Conservation (phyloP, 2,113 vertebrate species). For the Hylia prasina region DNA sequence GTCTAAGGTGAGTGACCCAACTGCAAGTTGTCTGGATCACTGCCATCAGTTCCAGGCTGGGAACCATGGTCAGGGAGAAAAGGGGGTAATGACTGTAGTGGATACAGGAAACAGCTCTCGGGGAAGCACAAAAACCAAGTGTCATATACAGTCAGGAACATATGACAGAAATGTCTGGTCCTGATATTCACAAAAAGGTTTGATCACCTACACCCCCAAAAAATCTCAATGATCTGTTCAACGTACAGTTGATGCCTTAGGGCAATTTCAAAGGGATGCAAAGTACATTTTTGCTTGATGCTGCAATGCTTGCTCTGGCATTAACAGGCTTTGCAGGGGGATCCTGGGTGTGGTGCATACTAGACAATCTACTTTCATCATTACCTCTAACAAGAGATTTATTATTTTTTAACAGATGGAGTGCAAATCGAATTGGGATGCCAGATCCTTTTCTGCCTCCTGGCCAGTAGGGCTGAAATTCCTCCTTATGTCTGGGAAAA, state of each 20-base stretch:
- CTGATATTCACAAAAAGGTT: background rate
- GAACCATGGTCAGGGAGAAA: background rate
- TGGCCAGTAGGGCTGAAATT: conserved; percentile 1
- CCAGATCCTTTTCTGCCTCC: background rate
- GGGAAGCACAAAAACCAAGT: background rate
- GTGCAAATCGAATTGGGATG: background rate
- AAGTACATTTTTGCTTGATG: background rate
- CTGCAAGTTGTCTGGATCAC: background rate
- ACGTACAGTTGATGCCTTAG: background rate
- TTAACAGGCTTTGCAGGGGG: background rate
- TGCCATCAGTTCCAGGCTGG: background rate
- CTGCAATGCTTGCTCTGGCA: background rate
- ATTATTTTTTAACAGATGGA: background rate
- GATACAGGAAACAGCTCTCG: background rate
- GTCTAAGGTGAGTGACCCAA: background rate
- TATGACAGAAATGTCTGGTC: background rate
- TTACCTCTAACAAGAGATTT: background rate
- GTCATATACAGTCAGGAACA: background rate
- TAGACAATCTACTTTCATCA: background rate
- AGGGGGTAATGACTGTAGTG: background rate
- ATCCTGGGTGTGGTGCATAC: background rate
- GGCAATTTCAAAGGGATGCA: background rate
- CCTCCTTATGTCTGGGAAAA: background rate
- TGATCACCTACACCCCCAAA: background rate
- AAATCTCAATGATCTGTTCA: background rate